Percentiles rank a stretch among this genome's conserved stretches.
Evolutionary conservation across 2,888 invertebrate genomes (phyloP).

Genomic region (Drosophila stalkeri): DNA sequence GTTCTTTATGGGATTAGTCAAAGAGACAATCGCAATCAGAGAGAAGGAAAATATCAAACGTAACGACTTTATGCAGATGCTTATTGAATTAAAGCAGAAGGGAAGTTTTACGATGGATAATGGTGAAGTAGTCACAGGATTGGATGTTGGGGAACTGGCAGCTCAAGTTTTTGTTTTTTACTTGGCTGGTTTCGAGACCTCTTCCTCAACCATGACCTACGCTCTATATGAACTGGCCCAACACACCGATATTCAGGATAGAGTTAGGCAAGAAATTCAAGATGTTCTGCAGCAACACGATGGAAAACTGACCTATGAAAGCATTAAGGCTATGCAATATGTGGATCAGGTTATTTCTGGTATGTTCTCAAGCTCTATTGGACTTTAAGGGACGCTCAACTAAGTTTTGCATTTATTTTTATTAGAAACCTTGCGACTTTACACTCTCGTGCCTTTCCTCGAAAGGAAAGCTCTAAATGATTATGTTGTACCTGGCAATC

Average conservation of each 20-base stretch:
- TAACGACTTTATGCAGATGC: conserved; percentile 86
- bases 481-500: conserved; percentile 86
- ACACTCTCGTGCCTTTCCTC: conserved; percentile 86
- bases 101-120: conserved; percentile 66
- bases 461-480: conserved; percentile 86
- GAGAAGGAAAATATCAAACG: conserved; percentile 82
- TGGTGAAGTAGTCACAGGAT: conserved; percentile 64
- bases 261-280: conserved; percentile 84
- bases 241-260: conserved; percentile 85
- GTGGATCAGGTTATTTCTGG: conserved; percentile 86
- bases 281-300: conserved; percentile 81
- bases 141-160: conserved; percentile 85
- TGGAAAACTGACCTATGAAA: conserved; percentile 84
- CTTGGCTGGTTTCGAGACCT: conserved; percentile 86
- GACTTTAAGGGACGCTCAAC: neutral
- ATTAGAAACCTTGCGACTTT: conserved; percentile 87
- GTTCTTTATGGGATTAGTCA: conserved; percentile 82
- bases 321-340: conserved; percentile 85
- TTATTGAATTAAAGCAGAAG: conserved; percentile 84
- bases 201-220: conserved; percentile 85
- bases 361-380: conserved; percentile 43
- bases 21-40: conserved; percentile 83
- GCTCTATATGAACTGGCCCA: conserved; percentile 86
- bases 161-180: conserved; percentile 87
- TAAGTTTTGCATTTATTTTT: conserved; percentile 1